Evolutionary conservation across 2,888 invertebrate genomes (phyloP), one percentile per base, ranked within the genome.

Genomic region (Odontothrips loti): DNA sequence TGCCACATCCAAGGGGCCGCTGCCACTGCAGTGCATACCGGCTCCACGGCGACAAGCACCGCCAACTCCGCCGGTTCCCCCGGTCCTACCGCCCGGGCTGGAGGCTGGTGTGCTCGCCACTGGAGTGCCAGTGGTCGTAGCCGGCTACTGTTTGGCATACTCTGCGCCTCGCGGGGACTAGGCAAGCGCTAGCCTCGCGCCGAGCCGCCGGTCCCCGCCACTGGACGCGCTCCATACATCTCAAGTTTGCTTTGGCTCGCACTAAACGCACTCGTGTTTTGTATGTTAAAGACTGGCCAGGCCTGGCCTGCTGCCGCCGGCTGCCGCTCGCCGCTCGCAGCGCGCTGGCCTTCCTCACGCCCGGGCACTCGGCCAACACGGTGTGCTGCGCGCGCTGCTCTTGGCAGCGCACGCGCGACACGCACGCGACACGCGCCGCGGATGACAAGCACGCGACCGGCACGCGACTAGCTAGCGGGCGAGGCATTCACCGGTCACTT

Each of bases 221-320:
- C 17, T n/a, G 58, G 58, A 27, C 68, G 12, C 68, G 11, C 68
- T 27, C 68, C 68, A 23, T 27, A 27, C 68, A 23, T 75, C 68
- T 75, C 68, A 10, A 23, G 68, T 27, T 12, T 58, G 58, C 68
- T 10, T 27, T 58, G 58, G 58, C 58, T 17, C 58, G 23, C 23
- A 27, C n/a, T 75, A 75, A 75, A 27, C 68, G 68, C 68, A 75
- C 68, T 75, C 68, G 68, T 75, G 68, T 75, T 75, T 75, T 27
- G 68, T 75, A 75, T 75, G 68, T 27, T 75, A 27, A 75, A 27
- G 68, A 75, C 68, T 75, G 68, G 68, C 68, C 23, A 12, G 20
- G 68, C 68, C 68, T 23, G 27, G 34, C 34, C 34, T 43, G 34
- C 34, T 43, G 34, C 34, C 34, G 34, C 34, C 34, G 34, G 3